phyloP scores from a whole-genome alignment of 2,888 invertebrate genomes.

The Dinocampus coccinellae region DNA sequence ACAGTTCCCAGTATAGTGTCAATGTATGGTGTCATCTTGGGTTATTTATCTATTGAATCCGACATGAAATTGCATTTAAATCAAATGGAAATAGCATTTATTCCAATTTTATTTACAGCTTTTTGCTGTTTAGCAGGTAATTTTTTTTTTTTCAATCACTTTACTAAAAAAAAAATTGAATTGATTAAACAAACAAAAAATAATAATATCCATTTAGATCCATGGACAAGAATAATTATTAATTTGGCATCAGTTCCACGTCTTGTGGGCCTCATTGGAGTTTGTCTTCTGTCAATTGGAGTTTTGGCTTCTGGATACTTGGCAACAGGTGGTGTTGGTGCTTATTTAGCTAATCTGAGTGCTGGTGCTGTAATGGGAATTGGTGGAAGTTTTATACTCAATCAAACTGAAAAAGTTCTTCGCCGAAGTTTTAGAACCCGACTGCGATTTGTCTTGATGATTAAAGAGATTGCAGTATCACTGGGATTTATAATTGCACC shows the following conservation, averaged over 20 bases:
- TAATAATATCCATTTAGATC: constrained; percentile 71
- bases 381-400: constrained; percentile 58
- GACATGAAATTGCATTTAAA: constrained; percentile 67
- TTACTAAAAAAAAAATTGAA: too few species aligned
- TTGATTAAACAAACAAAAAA: neutral
- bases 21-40: constrained; percentile 60
- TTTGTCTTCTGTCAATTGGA: constrained; percentile 55
- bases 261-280: constrained; percentile 58
- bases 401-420: constrained; percentile 55
- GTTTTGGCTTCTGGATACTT: constrained; percentile 61
- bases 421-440: constrained; percentile 55
- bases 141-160: too few species aligned
- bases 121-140: constrained; percentile 72
- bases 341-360: constrained; percentile 60
- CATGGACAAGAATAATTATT: constrained; percentile 74
- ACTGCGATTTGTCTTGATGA: constrained; percentile 48
- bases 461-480: constrained; percentile 55
- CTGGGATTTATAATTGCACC: constrained; percentile 55
- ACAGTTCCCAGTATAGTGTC: constrained; percentile 61
- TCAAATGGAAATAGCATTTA: constrained; percentile 74
- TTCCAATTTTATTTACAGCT: constrained; percentile 75
- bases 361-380: constrained; percentile 64
- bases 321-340: constrained; percentile 62
- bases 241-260: constrained; percentile 59
- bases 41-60: constrained; percentile 45